These are phyloP conservation scores for Rhegmatorhina hoffmannsi DNA, from an alignment of 2,113 vertebrate genomes.

Conservation along the genomic window DNA sequence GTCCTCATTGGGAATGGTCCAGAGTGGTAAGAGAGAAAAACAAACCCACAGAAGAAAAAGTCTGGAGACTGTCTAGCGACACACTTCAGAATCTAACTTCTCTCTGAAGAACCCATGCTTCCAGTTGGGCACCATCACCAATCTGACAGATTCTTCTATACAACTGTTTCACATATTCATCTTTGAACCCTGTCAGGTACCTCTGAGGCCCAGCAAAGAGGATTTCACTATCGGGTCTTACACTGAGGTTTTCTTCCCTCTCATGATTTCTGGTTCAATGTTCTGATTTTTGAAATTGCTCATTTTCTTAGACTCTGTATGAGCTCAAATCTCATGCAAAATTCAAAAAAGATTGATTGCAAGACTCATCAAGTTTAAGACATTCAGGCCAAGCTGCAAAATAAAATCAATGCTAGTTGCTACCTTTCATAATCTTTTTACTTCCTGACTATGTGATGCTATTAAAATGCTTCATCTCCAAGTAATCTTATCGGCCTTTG, in stretches of 20 bases:
- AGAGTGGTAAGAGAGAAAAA: background rate
- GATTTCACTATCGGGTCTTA: background rate
- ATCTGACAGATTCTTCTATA: background rate
- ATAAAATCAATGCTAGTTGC: slow-evolving; percentile 49
- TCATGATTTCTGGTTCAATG: background rate
- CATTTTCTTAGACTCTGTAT: background rate
- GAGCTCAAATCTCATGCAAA: background rate
- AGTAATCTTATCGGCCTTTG: slow-evolving; percentile 26
- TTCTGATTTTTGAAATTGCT: background rate
- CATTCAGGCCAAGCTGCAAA: background rate
- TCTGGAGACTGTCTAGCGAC: background rate
- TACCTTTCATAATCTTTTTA: slow-evolving; percentile 50
- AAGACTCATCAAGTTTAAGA: slow-evolving; percentile 11
- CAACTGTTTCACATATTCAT: background rate
- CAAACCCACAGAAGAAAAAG: background rate
- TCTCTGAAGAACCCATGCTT: background rate
- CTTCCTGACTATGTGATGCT: slow-evolving; percentile 49
- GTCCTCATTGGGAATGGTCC: background rate
- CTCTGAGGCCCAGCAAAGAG: background rate
- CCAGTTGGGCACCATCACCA: background rate
- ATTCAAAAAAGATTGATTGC: slow-evolving; percentile 40
- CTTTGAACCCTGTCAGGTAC: background rate
- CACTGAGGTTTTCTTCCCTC: background rate
- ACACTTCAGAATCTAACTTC: background rate
- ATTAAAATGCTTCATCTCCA: slow-evolving; percentile 23